Base-by-base conservation (phyloP, 2,797 vertebrate species). In the Tokudaia muenninki region DNA sequence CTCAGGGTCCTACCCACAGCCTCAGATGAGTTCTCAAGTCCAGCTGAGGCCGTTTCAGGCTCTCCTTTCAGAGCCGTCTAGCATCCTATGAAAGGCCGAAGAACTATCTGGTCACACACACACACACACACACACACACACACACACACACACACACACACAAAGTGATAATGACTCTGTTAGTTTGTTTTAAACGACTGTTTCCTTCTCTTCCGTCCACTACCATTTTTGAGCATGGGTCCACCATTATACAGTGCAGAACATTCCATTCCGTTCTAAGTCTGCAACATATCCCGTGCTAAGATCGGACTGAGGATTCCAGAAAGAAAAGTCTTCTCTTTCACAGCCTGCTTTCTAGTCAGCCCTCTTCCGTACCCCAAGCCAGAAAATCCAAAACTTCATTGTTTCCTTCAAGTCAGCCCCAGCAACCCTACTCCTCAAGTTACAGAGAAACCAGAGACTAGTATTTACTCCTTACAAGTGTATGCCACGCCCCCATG, bases 181-280 rank as follows among this genome's bases (percentile, higher is more conserved):
- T 75, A 8, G 9, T 21, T 75, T 75, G 26, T 81, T 87, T 95
- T 87, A 67, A 50, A 83, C 13, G 9, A 26, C 47, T 10, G 41
- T 50, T 67, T 77, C 52, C 24, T 24, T 9, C 17, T 70, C 41
- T 13, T 19, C 24, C 11, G 21, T 9, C 16, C 17, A 41, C 63
- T 59, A 47, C 7, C 86, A n/a, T 65, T 55, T 14, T 65, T 61
- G 26, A 1, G 0, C 19, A 1, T 31, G 22, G 16, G 13, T 11
- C 14, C 16, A 6, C 50, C 41, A 8, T 50, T 50, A 10, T 3
- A 6, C 29, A 31, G 78, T 29, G 9, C 3, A 87, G 12, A 55
- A 2, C 24, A n/a, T 52, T 65, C 0, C 0, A 87, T 70, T 74
- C 0, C 0, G 44, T 52, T 41, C 61, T 55, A 59, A 3, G 12